A percentile compares a stretch with the other conserved stretches of the same genome.
phyloP scores from a whole-genome alignment of 2,888 invertebrate genomes.

The Philereme vetulata region DNA sequence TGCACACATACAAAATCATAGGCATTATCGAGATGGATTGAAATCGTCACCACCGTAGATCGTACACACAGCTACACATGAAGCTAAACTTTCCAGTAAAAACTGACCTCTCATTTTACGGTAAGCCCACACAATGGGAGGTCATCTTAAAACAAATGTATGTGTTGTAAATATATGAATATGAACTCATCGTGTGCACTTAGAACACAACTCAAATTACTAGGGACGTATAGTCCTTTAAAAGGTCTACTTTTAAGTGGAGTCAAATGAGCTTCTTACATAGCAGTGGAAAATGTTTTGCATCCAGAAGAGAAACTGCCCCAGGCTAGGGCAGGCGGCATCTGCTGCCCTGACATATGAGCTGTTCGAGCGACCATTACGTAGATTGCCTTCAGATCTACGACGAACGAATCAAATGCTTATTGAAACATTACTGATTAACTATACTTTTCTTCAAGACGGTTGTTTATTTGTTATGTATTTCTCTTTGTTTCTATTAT shows the following conservation, averaged over 20 bases:
- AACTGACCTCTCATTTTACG: too few species aligned
- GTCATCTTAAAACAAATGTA: too few species aligned
- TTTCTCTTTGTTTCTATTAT: background rate
- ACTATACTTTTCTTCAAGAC: constrained; percentile 3
- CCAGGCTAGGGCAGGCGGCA: constrained; percentile 23
- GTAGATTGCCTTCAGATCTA: constrained; percentile 35
- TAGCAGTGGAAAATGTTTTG: background rate
- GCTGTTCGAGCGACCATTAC: constrained; percentile 39
- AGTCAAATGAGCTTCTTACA: background rate
- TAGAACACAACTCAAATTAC: too few species aligned
- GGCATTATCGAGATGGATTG: too few species aligned
- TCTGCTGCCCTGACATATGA: constrained; percentile 38
- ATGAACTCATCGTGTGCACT: too few species aligned
- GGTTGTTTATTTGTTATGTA: background rate
- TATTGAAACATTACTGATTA: constrained; percentile 29
- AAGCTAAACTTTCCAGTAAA: too few species aligned
- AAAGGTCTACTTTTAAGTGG: background rate
- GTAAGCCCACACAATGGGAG: too few species aligned
- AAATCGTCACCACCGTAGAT: too few species aligned
- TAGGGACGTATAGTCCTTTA: background rate
- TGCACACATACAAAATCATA: too few species aligned
- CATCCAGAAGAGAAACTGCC: constrained; percentile 13
- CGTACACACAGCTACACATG: too few species aligned
- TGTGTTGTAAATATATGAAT: too few species aligned
- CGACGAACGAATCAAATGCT: constrained; percentile 16